phyloP scores from a whole-genome alignment of 2,888 invertebrate species.

The Callimorpha dominula region DNA sequence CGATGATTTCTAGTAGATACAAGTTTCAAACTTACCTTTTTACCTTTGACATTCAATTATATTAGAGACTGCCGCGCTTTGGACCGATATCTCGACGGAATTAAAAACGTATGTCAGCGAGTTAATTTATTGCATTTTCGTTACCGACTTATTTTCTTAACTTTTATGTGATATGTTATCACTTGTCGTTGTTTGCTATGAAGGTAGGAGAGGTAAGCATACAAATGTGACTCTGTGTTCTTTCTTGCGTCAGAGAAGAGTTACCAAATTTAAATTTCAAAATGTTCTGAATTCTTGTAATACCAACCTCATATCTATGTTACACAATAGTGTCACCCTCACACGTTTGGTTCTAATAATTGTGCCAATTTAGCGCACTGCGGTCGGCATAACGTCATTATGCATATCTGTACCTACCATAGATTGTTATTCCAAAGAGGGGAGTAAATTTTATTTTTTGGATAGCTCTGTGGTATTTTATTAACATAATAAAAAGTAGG shows the following conservation, averaged over 20 bases:
- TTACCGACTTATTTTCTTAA: too few relatives aligned
- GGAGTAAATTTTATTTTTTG: conserved; percentile 19
- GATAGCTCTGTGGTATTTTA: conserved; percentile 15
- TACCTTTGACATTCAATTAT: too few relatives aligned
- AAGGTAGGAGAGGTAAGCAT: too few relatives aligned
- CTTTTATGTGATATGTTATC: too few relatives aligned
- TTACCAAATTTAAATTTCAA: not conserved
- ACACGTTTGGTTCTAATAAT: conserved; percentile 62
- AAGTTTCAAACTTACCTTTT: too few relatives aligned
- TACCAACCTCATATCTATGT: not conserved
- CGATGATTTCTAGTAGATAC: too few relatives aligned
- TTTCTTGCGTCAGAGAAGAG: not conserved
- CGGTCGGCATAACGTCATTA: conserved; percentile 56
- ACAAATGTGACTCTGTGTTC: too few relatives aligned
- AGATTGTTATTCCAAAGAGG: conserved; percentile 30
- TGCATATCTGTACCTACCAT: conserved; percentile 39
- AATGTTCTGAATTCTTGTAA: not conserved
- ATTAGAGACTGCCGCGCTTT: too few relatives aligned
- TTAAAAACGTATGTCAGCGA: too few relatives aligned
- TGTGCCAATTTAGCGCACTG: conserved; percentile 73
- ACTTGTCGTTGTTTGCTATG: too few relatives aligned
- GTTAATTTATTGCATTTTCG: too few relatives aligned
- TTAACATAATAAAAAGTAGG: conserved; percentile 7
- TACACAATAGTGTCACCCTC: conserved; percentile 25
- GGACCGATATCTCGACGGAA: too few relatives aligned